Evolutionary conservation across 2,113 vertebrate genomes (phyloP).

Genomic region (Sialia sialis): DNA sequence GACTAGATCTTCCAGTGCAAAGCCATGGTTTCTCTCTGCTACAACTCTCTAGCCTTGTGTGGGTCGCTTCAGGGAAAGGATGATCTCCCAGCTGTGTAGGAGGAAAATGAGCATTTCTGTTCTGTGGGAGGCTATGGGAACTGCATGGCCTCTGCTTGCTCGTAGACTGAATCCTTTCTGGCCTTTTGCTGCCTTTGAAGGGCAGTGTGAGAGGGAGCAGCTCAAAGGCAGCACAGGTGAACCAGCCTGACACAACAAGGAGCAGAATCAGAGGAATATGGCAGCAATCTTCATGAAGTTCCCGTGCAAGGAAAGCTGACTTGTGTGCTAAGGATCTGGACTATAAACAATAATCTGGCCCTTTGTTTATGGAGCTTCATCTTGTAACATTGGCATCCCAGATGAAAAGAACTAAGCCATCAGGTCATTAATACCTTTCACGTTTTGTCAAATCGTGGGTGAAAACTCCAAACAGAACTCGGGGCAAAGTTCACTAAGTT

Average conservation of each 20-base stretch:
- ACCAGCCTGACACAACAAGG: background rate
- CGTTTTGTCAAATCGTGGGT: constrained; percentile 20
- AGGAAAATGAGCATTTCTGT: background rate
- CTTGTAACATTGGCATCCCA: background rate
- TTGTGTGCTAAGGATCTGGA: background rate
- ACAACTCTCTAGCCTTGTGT: background rate
- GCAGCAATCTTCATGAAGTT: background rate
- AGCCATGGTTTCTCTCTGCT: background rate
- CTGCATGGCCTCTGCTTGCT: background rate
- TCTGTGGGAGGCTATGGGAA: background rate
- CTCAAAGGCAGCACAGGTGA: background rate
- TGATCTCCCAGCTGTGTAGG: background rate
- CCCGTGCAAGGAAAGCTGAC: background rate
- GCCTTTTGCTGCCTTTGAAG: background rate
- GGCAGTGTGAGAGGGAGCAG: background rate
- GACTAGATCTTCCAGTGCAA: background rate
- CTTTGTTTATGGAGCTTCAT: background rate
- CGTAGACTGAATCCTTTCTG: background rate
- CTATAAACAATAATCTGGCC: background rate
- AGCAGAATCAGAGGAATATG: background rate
- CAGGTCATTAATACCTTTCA: constrained; percentile 41
- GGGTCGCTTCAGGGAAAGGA: background rate
- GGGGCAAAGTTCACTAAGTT: background rate
- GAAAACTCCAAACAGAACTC: constrained; percentile 29
- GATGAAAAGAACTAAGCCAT: background rate